Conservation (phyloP, 2,113 vertebrate species). For the Herpetotheres cachinnans region DNA sequence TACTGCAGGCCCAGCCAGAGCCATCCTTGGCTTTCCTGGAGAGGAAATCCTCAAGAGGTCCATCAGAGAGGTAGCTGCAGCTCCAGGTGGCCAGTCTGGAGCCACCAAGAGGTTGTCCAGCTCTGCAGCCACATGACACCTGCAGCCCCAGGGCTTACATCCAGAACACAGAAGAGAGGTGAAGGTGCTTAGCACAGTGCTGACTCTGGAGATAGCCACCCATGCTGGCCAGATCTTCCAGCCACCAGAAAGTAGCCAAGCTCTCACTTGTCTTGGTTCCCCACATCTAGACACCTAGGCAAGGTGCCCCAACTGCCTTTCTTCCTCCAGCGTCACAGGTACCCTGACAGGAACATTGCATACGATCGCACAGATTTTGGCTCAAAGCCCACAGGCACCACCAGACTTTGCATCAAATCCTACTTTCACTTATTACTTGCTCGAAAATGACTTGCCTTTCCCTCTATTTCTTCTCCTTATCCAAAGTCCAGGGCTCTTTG, state of each 20-base stretch:
- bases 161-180: neutral
- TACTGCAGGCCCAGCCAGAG: neutral
- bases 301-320: neutral
- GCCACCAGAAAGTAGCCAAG: accelerated
- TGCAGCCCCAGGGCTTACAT: neutral
- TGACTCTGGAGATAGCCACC: neutral
- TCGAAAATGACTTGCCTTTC: neutral
- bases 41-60: neutral
- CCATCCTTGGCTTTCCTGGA: neutral
- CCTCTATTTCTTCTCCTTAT: neutral
- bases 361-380: neutral
- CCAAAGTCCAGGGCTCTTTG: neutral
- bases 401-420: neutral
- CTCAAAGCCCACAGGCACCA: neutral
- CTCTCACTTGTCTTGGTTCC: neutral
- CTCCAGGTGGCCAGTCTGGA: neutral
- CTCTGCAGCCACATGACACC: neutral
- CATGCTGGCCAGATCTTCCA: neutral
- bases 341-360: neutral
- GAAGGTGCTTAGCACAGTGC: neutral
- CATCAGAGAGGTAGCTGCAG: neutral
- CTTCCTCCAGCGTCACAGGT: neutral
- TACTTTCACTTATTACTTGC: neutral
- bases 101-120: neutral
- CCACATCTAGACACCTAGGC: neutral